These are phyloP conservation scores for Paramormyrops kingsleyae DNA, from an alignment of 2,113 vertebrate genomes.

Conservation along the genomic window DNA sequence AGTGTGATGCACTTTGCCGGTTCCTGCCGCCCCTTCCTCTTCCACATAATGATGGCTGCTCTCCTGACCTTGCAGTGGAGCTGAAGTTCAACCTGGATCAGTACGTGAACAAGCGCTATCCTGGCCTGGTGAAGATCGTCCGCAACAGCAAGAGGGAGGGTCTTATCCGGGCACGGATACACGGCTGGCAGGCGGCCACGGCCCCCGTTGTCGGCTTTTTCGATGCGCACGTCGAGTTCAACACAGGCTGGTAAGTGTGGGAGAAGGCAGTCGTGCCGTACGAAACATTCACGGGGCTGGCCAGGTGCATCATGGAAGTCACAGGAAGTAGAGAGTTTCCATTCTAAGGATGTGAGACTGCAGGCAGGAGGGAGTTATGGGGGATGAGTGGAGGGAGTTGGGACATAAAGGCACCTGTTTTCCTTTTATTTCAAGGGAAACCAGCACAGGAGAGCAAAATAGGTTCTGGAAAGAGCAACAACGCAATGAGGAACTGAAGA, in stretches of 20 bases:
- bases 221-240: conserved; percentile 96
- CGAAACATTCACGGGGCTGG: too few relatives aligned
- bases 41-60: background rate
- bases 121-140: conserved; percentile 90
- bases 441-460: background rate
- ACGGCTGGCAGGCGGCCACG: conserved; percentile 89
- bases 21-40: background rate
- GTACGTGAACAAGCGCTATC: conserved; percentile 86
- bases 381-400: background rate
- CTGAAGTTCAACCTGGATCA: conserved; percentile 93
- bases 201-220: conserved; percentile 90
- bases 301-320: background rate
- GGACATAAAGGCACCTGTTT: background rate
- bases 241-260: conserved; percentile 81
- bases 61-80: conserved; percentile 66
- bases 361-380: background rate
- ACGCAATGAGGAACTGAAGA: background rate
- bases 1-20: background rate
- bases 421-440: background rate
- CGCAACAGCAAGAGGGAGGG: conserved; percentile 87
- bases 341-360: background rate
- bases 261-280: conserved; percentile 12
- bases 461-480: background rate
- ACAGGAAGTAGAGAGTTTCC: background rate
- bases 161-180: conserved; percentile 89